Evolutionary conservation across 2,888 invertebrate species (phyloP), one percentile per base, ranked within the genome.

Genomic region (Labia minor): DNA sequence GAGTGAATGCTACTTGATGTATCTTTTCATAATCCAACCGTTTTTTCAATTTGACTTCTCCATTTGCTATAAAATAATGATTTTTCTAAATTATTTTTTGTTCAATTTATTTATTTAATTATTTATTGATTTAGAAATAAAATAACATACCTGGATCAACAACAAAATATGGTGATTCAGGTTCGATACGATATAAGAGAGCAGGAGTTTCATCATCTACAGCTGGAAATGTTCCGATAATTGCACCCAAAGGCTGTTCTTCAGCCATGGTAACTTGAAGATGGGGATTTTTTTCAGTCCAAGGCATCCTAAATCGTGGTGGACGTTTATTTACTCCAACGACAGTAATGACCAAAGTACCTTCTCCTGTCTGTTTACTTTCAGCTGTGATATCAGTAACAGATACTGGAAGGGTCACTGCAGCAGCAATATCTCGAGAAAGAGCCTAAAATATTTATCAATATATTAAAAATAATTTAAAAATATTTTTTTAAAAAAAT

Each of bases 1-100:
- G 86, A 0, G 86, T 87, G 75, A 95, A 92, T 75, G 89, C 87
- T 1, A 92, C 80, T 62, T 82, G 81, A 71, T 89, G 88, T 0
- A 87, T 80, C 72, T 83, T 81, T 76, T 96, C 96, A 76, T 87
- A 95, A 78, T 96, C 95, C 65, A 96, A 86, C 14, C 87, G 82
- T 71, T 87, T 83, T 33, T 83, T 86, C 0, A 88, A 87, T 72
- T 86, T 87, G 1, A 95, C 88, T 21, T 87, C 84, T 4, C 91
- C 90, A 88, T 74, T 49, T 14, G n/a, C 49, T 49, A 16, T 8
- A 49, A 49, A 49, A n/a, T 49, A 49, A 49, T 49, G 14, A n/a
- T 3, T 11, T 49, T n/a, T 10, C 3, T 10, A n/a, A 49, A 49
- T 49, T n/a, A 49, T 3, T 49, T 10, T n/a, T n/a, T n/a, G 14